Evolutionary conservation across 2,888 invertebrate genomes (phyloP), one percentile per base, ranked within the genome.

Genomic region (Ennomos erosarius): DNA sequence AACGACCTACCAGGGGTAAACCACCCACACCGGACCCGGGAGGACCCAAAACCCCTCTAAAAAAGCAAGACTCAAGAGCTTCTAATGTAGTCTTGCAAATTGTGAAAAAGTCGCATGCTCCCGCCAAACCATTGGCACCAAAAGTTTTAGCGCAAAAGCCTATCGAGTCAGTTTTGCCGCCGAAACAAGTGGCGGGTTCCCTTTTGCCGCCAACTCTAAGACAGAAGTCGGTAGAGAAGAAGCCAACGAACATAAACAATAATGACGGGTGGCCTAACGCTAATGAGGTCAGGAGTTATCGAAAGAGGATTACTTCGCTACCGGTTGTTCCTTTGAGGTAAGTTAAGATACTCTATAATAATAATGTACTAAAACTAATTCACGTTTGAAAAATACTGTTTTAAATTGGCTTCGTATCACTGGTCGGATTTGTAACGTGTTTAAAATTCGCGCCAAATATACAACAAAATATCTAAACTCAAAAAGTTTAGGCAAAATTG

Each of bases 261-360:
- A 91, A 91, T 69, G 84, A 85, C 66, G 83, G 88, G 55, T 91
- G 90, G 90, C 81, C 87, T 2, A 84, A 82, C 63, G 82, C 84
- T 16, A 85, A 83, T 71, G 82, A 85, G 53, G 71, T 71, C 43
- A 85, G 74, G 65, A 73, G 66, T 57, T 70, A 69, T 55, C 74
- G 78, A 40, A 81, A 76, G 43, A 85, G 79, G 73, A 71, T 78
- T 39, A 73, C 82, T 11, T 69, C 77, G 37, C 58, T 78, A 37
- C 75, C 76, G 34, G 57, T 53, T 35, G 69, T 60, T 33, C 67
- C 72, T 58, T 12, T 81, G 67, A 83, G 84, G 90, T 90, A 78
- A 83, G 84, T 90, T 90, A 78, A 84, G 88, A 68, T 16, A 47
- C 60, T 44, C 35, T 49, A 43, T 50, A 8, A 26, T 3, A 13